Evolutionary conservation across 37 sponge, comb jelly and placozoan species (phyloP), one percentile per base, ranked within the genome.

Genomic region (Dysidea cf. avara): DNA sequence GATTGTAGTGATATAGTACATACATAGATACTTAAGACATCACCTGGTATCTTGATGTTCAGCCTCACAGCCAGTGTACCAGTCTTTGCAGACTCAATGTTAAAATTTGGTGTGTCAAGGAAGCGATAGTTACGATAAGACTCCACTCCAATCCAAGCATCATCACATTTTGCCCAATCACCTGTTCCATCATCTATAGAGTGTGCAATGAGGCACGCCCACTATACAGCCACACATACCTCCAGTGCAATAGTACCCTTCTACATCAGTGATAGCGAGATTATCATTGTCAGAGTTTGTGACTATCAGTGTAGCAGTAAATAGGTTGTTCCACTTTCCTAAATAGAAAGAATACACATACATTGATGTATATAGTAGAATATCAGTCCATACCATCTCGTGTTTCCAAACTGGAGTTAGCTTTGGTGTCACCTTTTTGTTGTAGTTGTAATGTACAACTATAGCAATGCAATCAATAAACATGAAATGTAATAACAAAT

Each of bases 241-340:
- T 56, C 66, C 54, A 53, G 65, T 53, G 37, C 55, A 43, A 59
- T 84, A 77, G 46, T 77, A 53, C 39, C 85, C 85, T 9, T 29
- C 29, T 38, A 77, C 53, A 16, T 84, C 72, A 5, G 66, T 77
- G 13, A 72, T 55, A 33, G 73, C 51, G 0, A 84, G 26, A 2
- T 37, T 35, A 20, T 65, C 52, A 24, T 49, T 39, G 0, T 40
- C 34, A 18, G 49, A 40, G 50, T 84, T 84, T 48, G 67, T 78
- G 11, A 71, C 51, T 39, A 39, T 70, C 28, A 84, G 21, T 6
- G 22, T 40, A 16, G 67, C 57, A 39, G 55, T 71, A 53, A 84
- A 84, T 64, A 47, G 26, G 58, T 84, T 84, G 26, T 48, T 57
- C 78, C 78, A 84, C 29, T 64, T 77, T 2, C 67, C 85, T 83